phyloP scores from a whole-genome alignment of 2,888 invertebrate species.

The Kuschelorhynchus macadamiae region DNA sequence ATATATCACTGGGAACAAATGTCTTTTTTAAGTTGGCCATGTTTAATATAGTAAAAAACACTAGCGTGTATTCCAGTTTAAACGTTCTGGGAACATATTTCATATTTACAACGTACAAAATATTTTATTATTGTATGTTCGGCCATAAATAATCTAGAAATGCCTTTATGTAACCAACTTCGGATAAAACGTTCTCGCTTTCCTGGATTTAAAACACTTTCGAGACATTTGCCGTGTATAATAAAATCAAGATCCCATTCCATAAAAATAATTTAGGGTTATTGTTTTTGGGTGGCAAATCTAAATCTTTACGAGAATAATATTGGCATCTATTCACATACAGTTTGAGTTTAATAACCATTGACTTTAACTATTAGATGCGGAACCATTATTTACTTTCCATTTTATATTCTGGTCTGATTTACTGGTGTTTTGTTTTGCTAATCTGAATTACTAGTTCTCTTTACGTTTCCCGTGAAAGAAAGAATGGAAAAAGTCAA shows the following conservation, averaged over 20 bases:
- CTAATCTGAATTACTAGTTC: too few species aligned
- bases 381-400: too few species aligned
- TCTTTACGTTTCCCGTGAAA: too few species aligned
- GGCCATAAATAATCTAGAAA: constrained; percentile 58
- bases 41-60: constrained; percentile 53
- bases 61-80: constrained; percentile 57
- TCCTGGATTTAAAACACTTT: constrained; percentile 61
- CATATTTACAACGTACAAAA: constrained; percentile 59
- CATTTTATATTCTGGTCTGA: too few species aligned
- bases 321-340: too few species aligned
- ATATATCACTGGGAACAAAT: constrained; percentile 34
- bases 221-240: constrained; percentile 55
- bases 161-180: constrained; percentile 61
- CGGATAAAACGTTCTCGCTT: constrained; percentile 61
- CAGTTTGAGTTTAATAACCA: too few species aligned
- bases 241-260: constrained; percentile 57
- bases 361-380: too few species aligned
- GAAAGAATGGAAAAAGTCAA: too few species aligned
- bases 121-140: constrained; percentile 62
- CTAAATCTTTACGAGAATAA: constrained; percentile 4
- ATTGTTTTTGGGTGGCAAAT: constrained; percentile 46
- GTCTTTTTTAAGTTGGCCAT: constrained; percentile 51
- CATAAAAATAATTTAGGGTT: constrained; percentile 60
- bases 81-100: constrained; percentile 58
- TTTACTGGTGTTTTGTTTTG: too few species aligned